Percentiles rank a stretch among this genome's conserved stretches.
Evolutionary conservation across 2,797 vertebrate species (phyloP).

Genomic region (Spinus pinus): DNA sequence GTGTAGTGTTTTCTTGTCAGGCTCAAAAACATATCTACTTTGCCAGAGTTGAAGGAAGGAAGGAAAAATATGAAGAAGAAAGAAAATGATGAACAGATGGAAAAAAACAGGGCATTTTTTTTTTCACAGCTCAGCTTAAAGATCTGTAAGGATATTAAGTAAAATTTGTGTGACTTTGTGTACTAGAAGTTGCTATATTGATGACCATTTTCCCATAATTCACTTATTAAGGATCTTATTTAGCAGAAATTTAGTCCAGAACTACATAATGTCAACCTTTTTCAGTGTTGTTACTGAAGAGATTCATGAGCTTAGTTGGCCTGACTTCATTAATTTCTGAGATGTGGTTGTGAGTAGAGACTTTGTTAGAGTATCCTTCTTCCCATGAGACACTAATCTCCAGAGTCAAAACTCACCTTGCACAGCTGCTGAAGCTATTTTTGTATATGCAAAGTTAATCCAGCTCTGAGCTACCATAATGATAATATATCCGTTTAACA

Average conservation of each 20-base stretch:
- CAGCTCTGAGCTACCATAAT: constrained; percentile 18
- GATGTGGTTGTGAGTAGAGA: not conserved
- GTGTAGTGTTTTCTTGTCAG: not conserved
- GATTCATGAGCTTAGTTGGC: not conserved
- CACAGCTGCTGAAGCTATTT: constrained; percentile 10
- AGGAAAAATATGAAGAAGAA: not conserved
- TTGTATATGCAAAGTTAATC: constrained; percentile 45
- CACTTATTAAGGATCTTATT: not conserved
- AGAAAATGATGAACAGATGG: not conserved
- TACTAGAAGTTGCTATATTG: not conserved
- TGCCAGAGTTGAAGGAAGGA: not conserved
- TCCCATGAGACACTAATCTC: constrained; percentile 17
- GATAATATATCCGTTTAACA: constrained; percentile 4
- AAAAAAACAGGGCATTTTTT: not conserved
- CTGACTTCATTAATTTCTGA: constrained; percentile 7
- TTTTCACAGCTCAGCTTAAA: not conserved
- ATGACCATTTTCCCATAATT: not conserved
- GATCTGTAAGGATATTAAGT: not conserved
- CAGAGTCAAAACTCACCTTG: constrained; percentile 41
- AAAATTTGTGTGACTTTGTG: not conserved
- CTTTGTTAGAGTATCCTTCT: not conserved
- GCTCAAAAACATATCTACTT: not conserved
- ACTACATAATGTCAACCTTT: not conserved
- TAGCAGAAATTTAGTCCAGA: not conserved
- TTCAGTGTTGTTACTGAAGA: not conserved